Percentiles rank a stretch among this genome's conserved stretches.
phyloP scores from a whole-genome alignment of 1,140 invertebrate genomes.

The Drosophila oshimai region DNA sequence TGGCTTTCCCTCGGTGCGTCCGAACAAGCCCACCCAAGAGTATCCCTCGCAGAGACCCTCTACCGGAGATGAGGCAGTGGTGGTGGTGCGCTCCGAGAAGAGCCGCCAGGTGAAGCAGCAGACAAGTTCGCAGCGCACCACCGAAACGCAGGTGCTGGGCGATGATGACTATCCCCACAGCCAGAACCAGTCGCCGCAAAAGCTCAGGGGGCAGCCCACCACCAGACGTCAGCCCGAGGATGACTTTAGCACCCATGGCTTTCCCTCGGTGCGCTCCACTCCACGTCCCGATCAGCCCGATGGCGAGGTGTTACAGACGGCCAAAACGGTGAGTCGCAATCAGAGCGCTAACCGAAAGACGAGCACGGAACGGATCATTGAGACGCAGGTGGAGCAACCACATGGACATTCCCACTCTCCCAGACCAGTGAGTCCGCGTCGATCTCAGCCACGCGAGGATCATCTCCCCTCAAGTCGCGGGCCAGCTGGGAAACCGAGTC shows the following conservation, averaged over 20 bases:
- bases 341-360: conserved; percentile 52
- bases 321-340: conserved; percentile 40
- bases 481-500: conserved; percentile 39
- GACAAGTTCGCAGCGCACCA: conserved; percentile 50
- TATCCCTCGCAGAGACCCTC: conserved; percentile 53
- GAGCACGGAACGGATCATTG: conserved; percentile 64
- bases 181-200: background rate
- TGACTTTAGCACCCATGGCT: conserved; percentile 61
- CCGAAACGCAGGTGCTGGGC: conserved; percentile 45
- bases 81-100: conserved; percentile 54
- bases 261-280: conserved; percentile 48
- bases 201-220: conserved; percentile 49
- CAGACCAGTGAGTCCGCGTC: conserved; percentile 34
- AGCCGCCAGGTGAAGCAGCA: conserved; percentile 66
- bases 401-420: conserved; percentile 6
- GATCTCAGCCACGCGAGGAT: conserved; percentile 43
- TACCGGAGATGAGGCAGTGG: conserved; percentile 47
- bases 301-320: conserved; percentile 38
- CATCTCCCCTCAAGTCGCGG: conserved; percentile 30
- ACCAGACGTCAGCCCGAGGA: conserved; percentile 23
- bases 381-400: conserved; percentile 62
- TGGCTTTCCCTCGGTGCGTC: conserved; percentile 74
- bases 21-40: conserved; percentile 76
- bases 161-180: conserved; percentile 26
- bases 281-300: conserved; percentile 47